Evolutionary conservation across 2,888 invertebrate genomes (phyloP), one percentile per base, ranked within the genome.

Genomic region (Oxycera nigricornis): DNA sequence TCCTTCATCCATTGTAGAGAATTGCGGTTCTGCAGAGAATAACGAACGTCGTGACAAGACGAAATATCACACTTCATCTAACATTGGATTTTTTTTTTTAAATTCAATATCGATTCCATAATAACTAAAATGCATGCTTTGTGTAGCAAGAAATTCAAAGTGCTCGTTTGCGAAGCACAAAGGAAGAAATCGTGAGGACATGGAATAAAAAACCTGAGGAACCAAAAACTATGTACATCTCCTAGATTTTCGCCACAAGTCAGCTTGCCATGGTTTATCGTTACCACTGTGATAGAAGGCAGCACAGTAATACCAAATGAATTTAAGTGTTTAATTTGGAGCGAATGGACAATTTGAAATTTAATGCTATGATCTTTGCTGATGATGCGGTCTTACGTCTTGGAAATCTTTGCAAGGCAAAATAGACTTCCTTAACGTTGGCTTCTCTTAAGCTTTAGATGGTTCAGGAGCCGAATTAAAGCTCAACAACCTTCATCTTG

Each of bases 291-390:
- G 55, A 24, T 55, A 11, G 55, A 17, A 20, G 17, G 41, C 24
- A 35, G 14, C 11, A 17, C 41, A 17, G 24, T 65, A 52, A 52
- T 70, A 55, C 70, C 55, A 26, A 31, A 70, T 52, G 55, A 70
- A 31, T 31, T 70, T 70, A 35, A 14, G 31, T 55, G 70, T 70
- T 55, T 70, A 70, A 70, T 70, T 70, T 70, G 55, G 70, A 55
- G 52, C 70, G 55, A 55, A 70, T 70, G 70, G 70, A 55, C 70
- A 70, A 70, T 70, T 70, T 70, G 55, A 70, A 70, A 70, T 52
- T 70, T 70, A 52, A 70, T 70, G 22, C 55, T 35, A 70, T 20
- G 55, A 9, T 55, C 55, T 22, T 55, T 46, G 11, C n/a, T 24
- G 24, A 6, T 1, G 55, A 4, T 20, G 11, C 55, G 24, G 22